A percentile compares a stretch with the other conserved stretches of the same genome.
Conservation (phyloP, 64 coral and sea anemone species). For the Pachyseris speciosa region DNA sequence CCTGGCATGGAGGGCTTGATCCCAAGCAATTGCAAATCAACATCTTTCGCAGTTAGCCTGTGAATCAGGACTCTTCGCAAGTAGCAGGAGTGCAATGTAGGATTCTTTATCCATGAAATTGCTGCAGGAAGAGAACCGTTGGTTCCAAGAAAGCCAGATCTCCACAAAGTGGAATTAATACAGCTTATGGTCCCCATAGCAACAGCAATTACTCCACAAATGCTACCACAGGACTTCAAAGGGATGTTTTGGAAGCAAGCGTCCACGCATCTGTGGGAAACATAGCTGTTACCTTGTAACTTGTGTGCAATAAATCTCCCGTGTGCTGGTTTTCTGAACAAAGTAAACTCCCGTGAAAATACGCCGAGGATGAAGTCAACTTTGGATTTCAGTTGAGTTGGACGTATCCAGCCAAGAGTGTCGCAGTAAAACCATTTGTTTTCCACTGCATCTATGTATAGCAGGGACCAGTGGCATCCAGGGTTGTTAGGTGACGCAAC, state of each 20-base stretch:
- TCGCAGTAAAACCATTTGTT: constrained; percentile 60
- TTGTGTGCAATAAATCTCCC: constrained; percentile 37
- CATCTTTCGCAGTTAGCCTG: constrained; percentile 4
- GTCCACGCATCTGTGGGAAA: neutral
- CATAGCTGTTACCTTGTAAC: neutral
- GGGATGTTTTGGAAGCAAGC: constrained; percentile 23
- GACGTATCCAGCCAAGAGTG: constrained; percentile 36
- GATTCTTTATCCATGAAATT: constrained; percentile 16
- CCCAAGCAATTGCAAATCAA: constrained; percentile 18
- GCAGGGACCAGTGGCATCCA: constrained; percentile 52
- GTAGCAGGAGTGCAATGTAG: constrained; percentile 7
- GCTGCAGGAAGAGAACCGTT: neutral
- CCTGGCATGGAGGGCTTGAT: neutral
- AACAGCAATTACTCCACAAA: constrained; percentile 29
- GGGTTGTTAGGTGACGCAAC: constrained; percentile 4
- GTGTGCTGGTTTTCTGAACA: constrained; percentile 19
- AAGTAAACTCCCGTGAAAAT: neutral
- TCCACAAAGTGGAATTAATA: neutral
- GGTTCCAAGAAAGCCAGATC: constrained; percentile 4
- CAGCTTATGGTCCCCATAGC: constrained; percentile 22
- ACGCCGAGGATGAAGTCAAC: neutral
- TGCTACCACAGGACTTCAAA: constrained; percentile 2
- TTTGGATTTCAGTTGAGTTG: neutral
- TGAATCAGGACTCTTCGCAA: constrained; percentile 29
- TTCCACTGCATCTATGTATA: constrained; percentile 16